Evolutionary conservation across 1,140 invertebrate genomes (phyloP).

Genomic region (Diachasma alloeum): DNA sequence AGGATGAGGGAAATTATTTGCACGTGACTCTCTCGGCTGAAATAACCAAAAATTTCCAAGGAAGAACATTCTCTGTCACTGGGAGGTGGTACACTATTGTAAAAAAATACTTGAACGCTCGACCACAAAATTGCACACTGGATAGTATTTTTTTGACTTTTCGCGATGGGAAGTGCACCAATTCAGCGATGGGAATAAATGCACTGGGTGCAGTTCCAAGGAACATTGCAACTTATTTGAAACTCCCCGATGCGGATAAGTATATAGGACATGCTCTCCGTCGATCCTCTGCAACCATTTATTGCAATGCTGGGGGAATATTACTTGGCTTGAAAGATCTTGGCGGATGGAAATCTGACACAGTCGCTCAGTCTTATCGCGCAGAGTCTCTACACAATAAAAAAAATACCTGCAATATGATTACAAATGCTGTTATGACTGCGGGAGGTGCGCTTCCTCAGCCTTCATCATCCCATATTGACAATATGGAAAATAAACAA

Average conservation of each 20-base stretch:
- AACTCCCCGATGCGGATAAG: background rate
- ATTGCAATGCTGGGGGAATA: background rate
- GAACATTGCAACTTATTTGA: conserved; percentile 12
- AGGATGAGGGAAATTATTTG: background rate
- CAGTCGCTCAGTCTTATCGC: background rate
- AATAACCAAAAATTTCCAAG: conserved; percentile 1
- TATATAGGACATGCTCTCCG: conserved; percentile 20
- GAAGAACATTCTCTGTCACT: background rate
- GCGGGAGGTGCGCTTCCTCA: background rate
- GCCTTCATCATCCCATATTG: no score
- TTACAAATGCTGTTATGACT: background rate
- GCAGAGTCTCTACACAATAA: background rate
- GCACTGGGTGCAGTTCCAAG: conserved; percentile 4
- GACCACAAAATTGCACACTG: background rate
- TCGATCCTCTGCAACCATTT: conserved; percentile 13
- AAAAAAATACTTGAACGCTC: conserved; percentile 16
- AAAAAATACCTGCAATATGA: background rate
- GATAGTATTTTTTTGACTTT: conserved; percentile 20
- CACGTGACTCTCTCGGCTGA: background rate
- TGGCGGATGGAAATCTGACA: background rate
- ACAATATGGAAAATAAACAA: no score
- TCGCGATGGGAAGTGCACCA: conserved; percentile 10
- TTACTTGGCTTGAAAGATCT: background rate
- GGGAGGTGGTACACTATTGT: background rate
- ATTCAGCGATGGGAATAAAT: conserved; percentile 16